Percentiles rank a stretch among this genome's conserved stretches.
Conservation (phyloP, 1,140 invertebrate genomes). For the Drosophila aff. region DNA sequence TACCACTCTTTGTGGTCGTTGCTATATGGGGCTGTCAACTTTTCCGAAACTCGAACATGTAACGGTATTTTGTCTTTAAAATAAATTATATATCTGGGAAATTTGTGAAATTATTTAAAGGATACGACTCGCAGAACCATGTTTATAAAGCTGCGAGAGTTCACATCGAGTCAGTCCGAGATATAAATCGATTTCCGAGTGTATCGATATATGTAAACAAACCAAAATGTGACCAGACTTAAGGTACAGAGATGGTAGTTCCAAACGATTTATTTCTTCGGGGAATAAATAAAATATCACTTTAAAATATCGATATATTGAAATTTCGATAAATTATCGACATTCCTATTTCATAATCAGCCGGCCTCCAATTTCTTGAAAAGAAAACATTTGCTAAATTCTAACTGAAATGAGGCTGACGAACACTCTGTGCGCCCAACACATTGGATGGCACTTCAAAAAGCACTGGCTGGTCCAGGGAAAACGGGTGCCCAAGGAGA, state of each 20-base stretch:
- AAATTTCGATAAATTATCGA: too few relatives aligned
- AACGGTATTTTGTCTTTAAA: not conserved
- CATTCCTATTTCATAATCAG: slow-evolving; percentile 32
- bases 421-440: slow-evolving; percentile 87
- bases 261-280: not conserved
- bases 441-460: slow-evolving; percentile 89
- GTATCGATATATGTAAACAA: not conserved
- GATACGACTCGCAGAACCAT: not conserved
- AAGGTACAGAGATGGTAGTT: not conserved
- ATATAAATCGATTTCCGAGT: not conserved
- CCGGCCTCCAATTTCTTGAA: slow-evolving; percentile 7
- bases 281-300: too few relatives aligned
- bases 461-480: slow-evolving; percentile 89
- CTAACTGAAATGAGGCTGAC: slow-evolving; percentile 88
- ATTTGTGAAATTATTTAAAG: too few relatives aligned
- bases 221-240: not conserved
- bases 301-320: too few relatives aligned
- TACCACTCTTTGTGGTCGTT: not conserved
- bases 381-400: slow-evolving; percentile 31
- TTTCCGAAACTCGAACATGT: not conserved
- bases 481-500: slow-evolving; percentile 86
- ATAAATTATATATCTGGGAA: too few relatives aligned
- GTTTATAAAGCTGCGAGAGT: not conserved
- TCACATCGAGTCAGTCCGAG: not conserved
- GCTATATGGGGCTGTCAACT: not conserved